Evolutionary conservation across 2,797 vertebrate genomes (phyloP), one percentile per base, ranked within the genome.

Genomic region (Lophotriccus pileatus): DNA sequence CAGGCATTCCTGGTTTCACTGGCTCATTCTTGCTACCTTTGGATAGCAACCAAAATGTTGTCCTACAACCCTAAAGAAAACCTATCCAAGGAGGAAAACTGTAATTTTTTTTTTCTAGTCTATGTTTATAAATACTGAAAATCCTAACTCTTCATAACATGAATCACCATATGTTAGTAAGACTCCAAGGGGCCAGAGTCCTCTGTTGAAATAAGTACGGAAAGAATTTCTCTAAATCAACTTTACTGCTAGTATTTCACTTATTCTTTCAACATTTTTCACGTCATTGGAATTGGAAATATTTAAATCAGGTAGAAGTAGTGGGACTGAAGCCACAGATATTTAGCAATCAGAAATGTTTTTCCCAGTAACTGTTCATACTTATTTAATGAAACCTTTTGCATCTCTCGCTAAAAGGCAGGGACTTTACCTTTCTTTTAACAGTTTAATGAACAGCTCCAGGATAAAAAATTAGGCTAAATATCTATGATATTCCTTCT

Each of bases 241-340:
- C 21, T 2, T 46, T 90, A 46, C 14, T 46, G 11, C 17, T 87
- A 13, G 66, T 46, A n/a, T 80, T 69, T 85, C 9, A 24, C 3
- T 56, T 56, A 43, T 17, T 36, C 7, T 56, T 77, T 47, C 8
- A 16, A 44, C 2, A 6, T 41, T 37, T 80, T 70, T 37, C 28
- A 18, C 22, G 76, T 81, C 53, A 41, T 12, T 91, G 17, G 14
- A 81, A 36, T 9, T 66, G 23, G 9, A 67, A 66, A 52, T 47
- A 47, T 19, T 59, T 63, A 43, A 82, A 27, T 39, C 6, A n/a
- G 17, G 16, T 67, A 50, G 24, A 76, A 84, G 58, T 11, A 14
- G 3, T 43, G 39, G 25, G 10, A 4, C 0, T 9, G 6, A 44
- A 13, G 4, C 0, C 7, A 43, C 12, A 32, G 28, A 2, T 22